These are phyloP conservation scores for Dipus sagitta DNA, from an alignment of 2,797 vertebrate genomes.

Conservation along the genomic window DNA sequence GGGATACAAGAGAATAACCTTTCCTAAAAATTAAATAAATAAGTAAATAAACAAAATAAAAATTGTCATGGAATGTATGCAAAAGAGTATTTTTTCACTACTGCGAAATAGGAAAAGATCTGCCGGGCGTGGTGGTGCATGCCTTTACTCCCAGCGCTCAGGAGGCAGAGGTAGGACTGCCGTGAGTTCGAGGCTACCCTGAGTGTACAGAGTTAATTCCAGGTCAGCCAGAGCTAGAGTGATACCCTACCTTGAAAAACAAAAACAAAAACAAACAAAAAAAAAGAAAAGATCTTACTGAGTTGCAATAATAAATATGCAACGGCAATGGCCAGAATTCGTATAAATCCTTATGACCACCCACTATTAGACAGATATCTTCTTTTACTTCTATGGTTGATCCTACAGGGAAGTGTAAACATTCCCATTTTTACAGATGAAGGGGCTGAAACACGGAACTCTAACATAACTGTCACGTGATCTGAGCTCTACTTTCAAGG, in stretches of 20 bases:
- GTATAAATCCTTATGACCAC: not conserved
- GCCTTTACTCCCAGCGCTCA: too few relatives aligned
- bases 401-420: not conserved
- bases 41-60: too few relatives aligned
- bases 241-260: too few relatives aligned
- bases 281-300: not conserved
- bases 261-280: too few relatives aligned
- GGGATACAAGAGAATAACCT: too few relatives aligned
- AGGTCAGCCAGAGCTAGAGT: too few relatives aligned
- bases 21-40: too few relatives aligned
- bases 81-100: not conserved
- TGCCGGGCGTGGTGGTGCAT: not conserved
- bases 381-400: not conserved
- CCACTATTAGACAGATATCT: not conserved
- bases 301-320: not conserved
- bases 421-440: not conserved
- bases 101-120: not conserved
- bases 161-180: too few relatives aligned
- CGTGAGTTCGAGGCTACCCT: too few relatives aligned
- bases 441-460: not conserved
- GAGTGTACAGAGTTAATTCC: too few relatives aligned
- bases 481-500: not conserved
- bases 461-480: not conserved
- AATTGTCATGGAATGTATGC: not conserved
- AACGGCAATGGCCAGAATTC: not conserved